Evolutionary conservation across 1,140 invertebrate species (phyloP).

Genomic region (Microplitis demolitor): DNA sequence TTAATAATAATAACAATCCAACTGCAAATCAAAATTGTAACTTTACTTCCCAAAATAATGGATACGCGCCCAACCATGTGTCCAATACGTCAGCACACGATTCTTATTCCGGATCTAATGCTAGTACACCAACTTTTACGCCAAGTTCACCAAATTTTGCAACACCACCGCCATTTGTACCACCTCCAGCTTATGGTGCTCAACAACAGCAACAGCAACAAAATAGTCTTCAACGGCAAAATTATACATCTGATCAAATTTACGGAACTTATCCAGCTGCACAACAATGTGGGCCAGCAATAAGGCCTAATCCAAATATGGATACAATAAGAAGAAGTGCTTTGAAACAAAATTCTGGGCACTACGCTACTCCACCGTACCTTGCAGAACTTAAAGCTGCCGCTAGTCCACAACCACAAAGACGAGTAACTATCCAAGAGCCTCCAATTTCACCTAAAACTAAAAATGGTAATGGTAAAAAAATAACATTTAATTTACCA

Average conservation of each 20-base stretch:
- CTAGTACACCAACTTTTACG: slow-evolving; percentile 44
- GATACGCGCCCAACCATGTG: slow-evolving; percentile 1
- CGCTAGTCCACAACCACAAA: slow-evolving; percentile 58
- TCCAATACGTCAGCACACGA: slow-evolving; percentile 38
- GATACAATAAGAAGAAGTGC: slow-evolving; percentile 56
- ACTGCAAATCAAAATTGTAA: slow-evolving; percentile 23
- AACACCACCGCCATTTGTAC: slow-evolving; percentile 58
- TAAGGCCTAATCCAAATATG: slow-evolving; percentile 52
- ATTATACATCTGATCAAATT: slow-evolving; percentile 42
- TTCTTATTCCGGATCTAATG: slow-evolving; percentile 47
- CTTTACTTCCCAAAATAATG: slow-evolving; percentile 24
- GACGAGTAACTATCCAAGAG: slow-evolving; percentile 62
- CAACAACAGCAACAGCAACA: slow-evolving; percentile 33
- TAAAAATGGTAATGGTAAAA: slow-evolving; percentile 57
- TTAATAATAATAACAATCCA: slow-evolving; percentile 20
- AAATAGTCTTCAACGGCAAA: slow-evolving; percentile 39
- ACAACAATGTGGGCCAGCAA: slow-evolving; percentile 37
- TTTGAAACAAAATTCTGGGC: slow-evolving; percentile 49
- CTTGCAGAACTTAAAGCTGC: slow-evolving; percentile 55
- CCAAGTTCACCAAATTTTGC: slow-evolving; percentile 44
- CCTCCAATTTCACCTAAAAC: slow-evolving; percentile 59
- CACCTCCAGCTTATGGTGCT: slow-evolving; percentile 55
- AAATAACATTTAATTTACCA: slow-evolving; percentile 63
- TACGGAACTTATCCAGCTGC: slow-evolving; percentile 35
- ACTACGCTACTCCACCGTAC: slow-evolving; percentile 55